Evolutionary conservation across 2,888 invertebrate species (phyloP), one percentile per base, ranked within the genome.

Genomic region (Ectropis crepuscularia): DNA sequence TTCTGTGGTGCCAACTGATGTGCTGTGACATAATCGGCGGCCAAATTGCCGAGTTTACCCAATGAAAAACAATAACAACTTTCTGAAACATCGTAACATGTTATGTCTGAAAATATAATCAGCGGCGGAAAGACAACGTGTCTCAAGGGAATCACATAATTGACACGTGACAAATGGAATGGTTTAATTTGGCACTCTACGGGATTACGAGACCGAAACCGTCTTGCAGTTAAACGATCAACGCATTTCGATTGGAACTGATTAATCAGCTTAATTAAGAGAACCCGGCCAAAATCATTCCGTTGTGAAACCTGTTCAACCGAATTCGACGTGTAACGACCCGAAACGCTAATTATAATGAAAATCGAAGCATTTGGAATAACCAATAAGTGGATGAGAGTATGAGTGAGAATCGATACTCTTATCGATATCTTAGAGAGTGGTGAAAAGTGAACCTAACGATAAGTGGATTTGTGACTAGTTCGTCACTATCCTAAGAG

Each of bases 1-100:
- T 86, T 85, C 82, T 68, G 77, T 79, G 75, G 80, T 83, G 85
- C 75, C 74, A 79, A 86, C 79, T 77, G 81, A 83, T 79, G 76
- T 72, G 73, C 71, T 68, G 74, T 80, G 81, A 81, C 78, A 80
- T 75, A 80, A 78, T 76, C 67, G 70, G 73, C 72, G 70, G 65
- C 68, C 65, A 65, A 70, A 65, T 66, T 65, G 53, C 60, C 58
- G 16, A 45, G 43, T 61, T 61, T 49, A 54, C 43, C 61, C 53
- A 39, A 46, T 55, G 58, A 55, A 61, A 53, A 59, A 65, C 51
- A 59, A 65, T 53, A 57, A 62, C 57, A 59, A 51, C 42, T 48
- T 59, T 55, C 37, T n/a, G 53, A 41, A 46, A 42, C 38, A 49
- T 63, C 48, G 48, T 48, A 48, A 53, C n/a, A 41, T 47, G 37